Conservation (phyloP, 2,797 vertebrate genomes). For the Danionella dracula region DNA sequence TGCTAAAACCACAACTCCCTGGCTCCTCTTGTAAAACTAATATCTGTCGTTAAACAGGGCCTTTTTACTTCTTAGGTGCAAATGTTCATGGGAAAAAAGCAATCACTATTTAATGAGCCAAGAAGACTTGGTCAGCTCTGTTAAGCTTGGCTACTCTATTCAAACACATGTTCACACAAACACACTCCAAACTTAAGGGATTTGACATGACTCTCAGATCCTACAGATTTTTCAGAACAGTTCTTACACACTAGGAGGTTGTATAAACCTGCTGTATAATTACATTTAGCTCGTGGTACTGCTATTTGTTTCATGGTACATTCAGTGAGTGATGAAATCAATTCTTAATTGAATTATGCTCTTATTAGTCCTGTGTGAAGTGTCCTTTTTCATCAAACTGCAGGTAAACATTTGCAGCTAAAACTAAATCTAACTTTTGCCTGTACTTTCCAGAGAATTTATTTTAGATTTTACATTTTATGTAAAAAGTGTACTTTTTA, state of each 20-base stretch:
- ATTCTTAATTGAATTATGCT: constrained; percentile 4
- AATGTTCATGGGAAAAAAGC: constrained; percentile 48
- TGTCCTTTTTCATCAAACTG: not conserved
- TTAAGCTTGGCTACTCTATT: constrained; percentile 47
- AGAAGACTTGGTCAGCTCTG: constrained; percentile 37
- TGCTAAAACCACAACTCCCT: constrained; percentile 39
- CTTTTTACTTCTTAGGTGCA: constrained; percentile 33
- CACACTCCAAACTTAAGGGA: constrained; percentile 9
- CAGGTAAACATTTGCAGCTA: not conserved
- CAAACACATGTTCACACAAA: constrained; percentile 28
- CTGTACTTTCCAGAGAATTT: not conserved
- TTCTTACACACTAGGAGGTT: constrained; percentile 18
- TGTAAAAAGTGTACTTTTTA: not conserved
- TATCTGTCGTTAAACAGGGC: constrained; percentile 42
- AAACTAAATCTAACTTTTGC: not conserved
- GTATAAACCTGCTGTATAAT: constrained; percentile 17
- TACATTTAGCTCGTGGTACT: constrained; percentile 4
- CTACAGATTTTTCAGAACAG: constrained; percentile 18
- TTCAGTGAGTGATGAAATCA: constrained; percentile 10
- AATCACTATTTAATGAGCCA: constrained; percentile 44
- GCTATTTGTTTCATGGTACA: constrained; percentile 9
- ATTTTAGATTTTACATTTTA: not conserved
- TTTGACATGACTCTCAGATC: constrained; percentile 25
- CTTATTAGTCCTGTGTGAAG: not conserved
- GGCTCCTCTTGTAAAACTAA: constrained; percentile 43